phyloP scores from a whole-genome alignment of 2,888 invertebrate species.

The Apamea monoglypha region DNA sequence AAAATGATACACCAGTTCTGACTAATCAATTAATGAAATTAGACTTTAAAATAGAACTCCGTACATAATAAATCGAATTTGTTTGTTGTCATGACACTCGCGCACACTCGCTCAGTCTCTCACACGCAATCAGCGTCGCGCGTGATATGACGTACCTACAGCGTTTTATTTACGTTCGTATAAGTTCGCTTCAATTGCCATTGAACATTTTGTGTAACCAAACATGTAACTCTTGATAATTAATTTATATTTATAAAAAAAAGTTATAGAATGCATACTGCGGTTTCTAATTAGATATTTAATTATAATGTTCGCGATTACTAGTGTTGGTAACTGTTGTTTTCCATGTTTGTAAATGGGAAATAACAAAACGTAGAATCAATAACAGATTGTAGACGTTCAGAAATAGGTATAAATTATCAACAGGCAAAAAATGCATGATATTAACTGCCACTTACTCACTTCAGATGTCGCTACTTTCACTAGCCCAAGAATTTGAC shows the following conservation, averaged over 20 bases:
- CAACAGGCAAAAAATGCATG: background rate
- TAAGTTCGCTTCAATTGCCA: background rate
- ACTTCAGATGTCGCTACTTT: background rate
- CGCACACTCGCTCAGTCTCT: background rate
- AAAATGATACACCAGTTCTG: background rate
- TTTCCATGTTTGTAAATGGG: background rate
- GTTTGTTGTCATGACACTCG: slow-evolving; percentile 53
- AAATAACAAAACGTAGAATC: slow-evolving; percentile 49
- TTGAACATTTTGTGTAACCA: background rate
- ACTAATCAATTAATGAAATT: background rate
- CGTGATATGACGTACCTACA: background rate
- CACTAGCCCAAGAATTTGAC: too few species aligned
- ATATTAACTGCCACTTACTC: too few species aligned
- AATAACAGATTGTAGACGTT: slow-evolving; percentile 37
- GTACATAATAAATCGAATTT: slow-evolving; percentile 14
- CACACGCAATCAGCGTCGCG: background rate
- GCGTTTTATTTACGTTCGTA: slow-evolving; percentile 10
- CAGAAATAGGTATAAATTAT: slow-evolving; percentile 1
- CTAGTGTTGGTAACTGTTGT: background rate
- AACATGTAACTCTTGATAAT: background rate
- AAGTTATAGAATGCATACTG: too few species aligned
- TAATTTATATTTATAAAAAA: background rate
- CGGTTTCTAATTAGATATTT: background rate
- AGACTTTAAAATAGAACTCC: background rate
- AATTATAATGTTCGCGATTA: too few species aligned